These are phyloP conservation scores for Ericerus pela DNA, from an alignment of 1,140 invertebrate species.

Conservation along the genomic window DNA sequence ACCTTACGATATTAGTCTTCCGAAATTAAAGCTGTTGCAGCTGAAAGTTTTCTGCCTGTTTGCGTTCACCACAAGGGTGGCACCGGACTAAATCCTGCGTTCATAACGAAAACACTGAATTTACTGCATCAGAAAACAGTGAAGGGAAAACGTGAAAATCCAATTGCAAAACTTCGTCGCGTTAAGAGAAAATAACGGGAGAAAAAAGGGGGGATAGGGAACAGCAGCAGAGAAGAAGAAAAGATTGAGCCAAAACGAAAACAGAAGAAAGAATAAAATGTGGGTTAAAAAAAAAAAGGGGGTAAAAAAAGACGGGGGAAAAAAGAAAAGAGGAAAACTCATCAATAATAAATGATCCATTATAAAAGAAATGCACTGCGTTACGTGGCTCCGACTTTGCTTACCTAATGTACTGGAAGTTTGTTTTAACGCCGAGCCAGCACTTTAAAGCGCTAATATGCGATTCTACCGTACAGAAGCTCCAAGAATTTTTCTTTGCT, in stretches of 20 bases:
- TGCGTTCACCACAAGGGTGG: no score
- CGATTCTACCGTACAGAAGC: not conserved
- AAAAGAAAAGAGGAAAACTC: constrained; percentile 2
- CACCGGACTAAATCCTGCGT: no score
- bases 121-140: no score
- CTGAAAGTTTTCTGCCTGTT: no score
- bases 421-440: constrained; percentile 5
- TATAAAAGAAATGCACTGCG: constrained; percentile 3
- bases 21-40: no score
- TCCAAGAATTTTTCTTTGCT: not conserved
- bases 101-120: no score
- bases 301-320: not conserved
- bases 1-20: no score
- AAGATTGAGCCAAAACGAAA: not conserved
- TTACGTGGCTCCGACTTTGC: not conserved
- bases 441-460: constrained; percentile 7
- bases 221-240: not conserved
- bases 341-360: constrained; percentile 10
- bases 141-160: no score
- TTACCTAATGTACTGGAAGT: constrained; percentile 11
- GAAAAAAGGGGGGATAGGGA: no score
- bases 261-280: not conserved
- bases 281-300: not conserved
- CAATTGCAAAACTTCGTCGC: no score
- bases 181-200: no score